Percentiles rank a stretch among this genome's conserved stretches.
Evolutionary conservation across 2,797 vertebrate species (phyloP).

Genomic region (Poecilia picta): DNA sequence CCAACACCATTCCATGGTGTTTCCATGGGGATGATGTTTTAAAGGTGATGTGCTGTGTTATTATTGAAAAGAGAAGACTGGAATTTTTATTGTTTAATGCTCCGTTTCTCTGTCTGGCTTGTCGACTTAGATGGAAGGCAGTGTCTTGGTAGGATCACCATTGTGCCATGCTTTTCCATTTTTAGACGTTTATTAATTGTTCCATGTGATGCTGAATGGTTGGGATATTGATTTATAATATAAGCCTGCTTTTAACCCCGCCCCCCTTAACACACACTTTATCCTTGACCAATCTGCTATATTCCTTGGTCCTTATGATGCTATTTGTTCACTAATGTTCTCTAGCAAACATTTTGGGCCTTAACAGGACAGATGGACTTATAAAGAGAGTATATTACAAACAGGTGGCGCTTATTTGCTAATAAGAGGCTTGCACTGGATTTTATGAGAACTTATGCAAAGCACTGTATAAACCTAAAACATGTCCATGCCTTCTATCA

Average conservation of each 20-base stretch:
- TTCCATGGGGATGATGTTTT: neutral
- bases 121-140: neutral
- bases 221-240: neutral
- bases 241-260: neutral
- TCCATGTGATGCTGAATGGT: neutral
- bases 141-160: neutral
- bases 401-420: neutral
- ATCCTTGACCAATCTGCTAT: neutral
- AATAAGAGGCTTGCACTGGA: neutral
- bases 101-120: neutral
- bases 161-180: neutral
- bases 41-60: neutral
- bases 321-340: neutral
- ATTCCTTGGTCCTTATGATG: neutral
- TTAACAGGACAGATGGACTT: neutral
- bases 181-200: neutral
- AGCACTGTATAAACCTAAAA: neutral
- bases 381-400: neutral
- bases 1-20: neutral
- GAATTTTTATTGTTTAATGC: neutral
- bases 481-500: neutral
- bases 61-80: neutral
- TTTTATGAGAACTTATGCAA: neutral
- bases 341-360: neutral
- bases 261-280: neutral